These are phyloP conservation scores for Ochotona curzoniae DNA, from an alignment of 2,113 vertebrate species.

Conservation along the genomic window DNA sequence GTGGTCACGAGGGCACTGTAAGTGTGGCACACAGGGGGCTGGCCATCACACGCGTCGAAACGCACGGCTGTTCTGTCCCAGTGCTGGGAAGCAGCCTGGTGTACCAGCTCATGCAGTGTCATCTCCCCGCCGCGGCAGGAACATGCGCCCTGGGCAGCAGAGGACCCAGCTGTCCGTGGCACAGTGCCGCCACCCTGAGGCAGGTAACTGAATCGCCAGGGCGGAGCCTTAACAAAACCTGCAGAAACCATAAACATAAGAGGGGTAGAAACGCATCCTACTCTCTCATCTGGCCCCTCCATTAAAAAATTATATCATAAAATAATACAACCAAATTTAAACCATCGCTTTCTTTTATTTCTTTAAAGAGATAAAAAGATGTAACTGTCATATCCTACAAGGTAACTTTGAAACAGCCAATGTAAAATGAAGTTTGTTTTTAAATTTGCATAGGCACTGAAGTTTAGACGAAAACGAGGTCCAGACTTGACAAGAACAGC, in stretches of 20 bases:
- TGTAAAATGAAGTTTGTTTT: constrained; percentile 30
- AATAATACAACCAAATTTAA: constrained; percentile 34
- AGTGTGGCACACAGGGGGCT: constrained; percentile 67
- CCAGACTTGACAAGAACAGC: not conserved
- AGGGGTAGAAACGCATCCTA: too few relatives aligned
- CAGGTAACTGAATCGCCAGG: not conserved
- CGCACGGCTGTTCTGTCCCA: constrained; percentile 86
- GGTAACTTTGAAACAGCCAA: not conserved
- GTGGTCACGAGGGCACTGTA: constrained; percentile 84
- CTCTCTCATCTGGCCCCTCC: not conserved
- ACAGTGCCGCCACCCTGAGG: not conserved
- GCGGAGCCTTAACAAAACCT: not conserved
- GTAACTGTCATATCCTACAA: constrained; percentile 9
- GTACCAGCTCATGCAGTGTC: constrained; percentile 89
- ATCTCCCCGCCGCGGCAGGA: constrained; percentile 63
- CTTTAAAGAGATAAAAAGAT: not conserved
- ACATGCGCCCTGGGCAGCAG: not conserved
- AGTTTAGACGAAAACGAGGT: not conserved
- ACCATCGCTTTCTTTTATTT: constrained; percentile 26
- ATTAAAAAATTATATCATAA: not conserved
- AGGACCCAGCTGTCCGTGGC: not conserved
- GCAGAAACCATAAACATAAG: too few relatives aligned
- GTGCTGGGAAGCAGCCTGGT: constrained; percentile 82
- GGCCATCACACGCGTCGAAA: constrained; percentile 84
- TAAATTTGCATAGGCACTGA: not conserved